Base-by-base conservation (phyloP, 2,888 invertebrate genomes). In the Linyphia triangularis region DNA sequence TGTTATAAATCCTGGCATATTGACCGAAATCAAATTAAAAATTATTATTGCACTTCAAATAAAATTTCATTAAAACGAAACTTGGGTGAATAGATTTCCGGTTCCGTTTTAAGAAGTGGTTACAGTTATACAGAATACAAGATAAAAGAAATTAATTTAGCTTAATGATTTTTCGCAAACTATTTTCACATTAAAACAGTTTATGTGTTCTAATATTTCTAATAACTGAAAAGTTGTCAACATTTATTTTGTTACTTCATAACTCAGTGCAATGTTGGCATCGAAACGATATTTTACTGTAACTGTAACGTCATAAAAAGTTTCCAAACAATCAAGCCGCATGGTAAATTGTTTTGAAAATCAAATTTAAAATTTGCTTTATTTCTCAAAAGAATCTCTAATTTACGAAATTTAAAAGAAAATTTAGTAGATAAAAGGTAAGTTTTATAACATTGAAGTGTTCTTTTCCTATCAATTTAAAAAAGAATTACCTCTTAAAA, bases 1-100 rank as follows among this genome's bases (percentile, higher is more conserved):
- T 90, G 97, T 97, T 79, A 97, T 97, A 93, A 97, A 98, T 92
- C 97, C 97, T 10, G 91, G 89, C 90, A 90, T 90, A 30, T 51
- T 78, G 51, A 5, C 5, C 1, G 13, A 51, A 51, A 16, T 16
- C 1, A 5, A 51, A 51, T 6, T 51, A 51, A 51, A 51, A 51
- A n/a, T 0, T 51, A 51, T 51, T 51, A 6, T 6, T 33, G 13
- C 3, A 51, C 13, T 51, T 51, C n/a, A n/a, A 51, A 51, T 5
- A 51, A 5, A 51, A 51, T 51, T 51, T 51, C 16, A 51, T 13
- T n/a, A 51, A 51, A 51, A 51, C 51, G n/a, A 51, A 51, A 51
- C 51, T 16, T n/a, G n/a, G 16, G 51, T n/a, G 16, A 51, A n/a
- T 6, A 13, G 51, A 13, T 51, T 40, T 2, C 51, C 51, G 51